A percentile compares a stretch with the other conserved stretches of the same genome.
phyloP scores from a whole-genome alignment of 2,888 invertebrate species.

The Trachelus tabidus region DNA sequence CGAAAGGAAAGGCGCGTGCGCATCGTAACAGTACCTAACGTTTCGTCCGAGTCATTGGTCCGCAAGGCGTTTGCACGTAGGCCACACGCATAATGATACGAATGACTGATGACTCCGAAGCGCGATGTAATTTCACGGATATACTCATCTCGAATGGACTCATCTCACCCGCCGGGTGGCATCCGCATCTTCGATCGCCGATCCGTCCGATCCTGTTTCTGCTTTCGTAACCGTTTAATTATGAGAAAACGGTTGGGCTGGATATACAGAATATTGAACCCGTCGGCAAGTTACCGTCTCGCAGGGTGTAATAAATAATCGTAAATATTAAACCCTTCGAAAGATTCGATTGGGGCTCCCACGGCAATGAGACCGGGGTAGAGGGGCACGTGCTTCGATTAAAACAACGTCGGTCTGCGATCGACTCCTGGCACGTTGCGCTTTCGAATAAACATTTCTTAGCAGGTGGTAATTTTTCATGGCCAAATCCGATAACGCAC shows the following conservation, averaged over 20 bases:
- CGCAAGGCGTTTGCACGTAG: slow-evolving; percentile 23
- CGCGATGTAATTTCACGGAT: slow-evolving; percentile 52
- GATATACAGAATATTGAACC: background rate
- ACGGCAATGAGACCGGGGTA: background rate
- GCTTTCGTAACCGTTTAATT: slow-evolving; percentile 17
- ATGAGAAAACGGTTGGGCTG: background rate
- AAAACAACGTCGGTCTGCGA: background rate
- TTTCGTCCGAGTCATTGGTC: slow-evolving; percentile 38
- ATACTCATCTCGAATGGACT: slow-evolving; percentile 25
- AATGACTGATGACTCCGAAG: slow-evolving; percentile 47
- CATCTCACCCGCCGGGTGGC: slow-evolving; percentile 27
- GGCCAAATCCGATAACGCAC: slow-evolving; percentile 2
- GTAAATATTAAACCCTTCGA: background rate
- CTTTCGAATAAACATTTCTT: background rate
- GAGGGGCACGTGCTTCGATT: slow-evolving; percentile 3
- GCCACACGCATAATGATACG: slow-evolving; percentile 33
- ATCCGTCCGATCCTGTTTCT: slow-evolving; percentile 14
- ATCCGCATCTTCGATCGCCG: slow-evolving; percentile 23
- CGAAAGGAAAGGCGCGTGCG: slow-evolving; percentile 39
- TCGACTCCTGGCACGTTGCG: background rate
- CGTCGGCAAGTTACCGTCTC: slow-evolving; percentile 4
- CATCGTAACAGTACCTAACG: slow-evolving; percentile 11
- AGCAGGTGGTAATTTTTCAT: slow-evolving; percentile 27
- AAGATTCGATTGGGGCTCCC: background rate
- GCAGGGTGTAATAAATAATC: slow-evolving; percentile 10